phyloP scores from a whole-genome alignment of 2,113 vertebrate species.

The Ciconia maguari region DNA sequence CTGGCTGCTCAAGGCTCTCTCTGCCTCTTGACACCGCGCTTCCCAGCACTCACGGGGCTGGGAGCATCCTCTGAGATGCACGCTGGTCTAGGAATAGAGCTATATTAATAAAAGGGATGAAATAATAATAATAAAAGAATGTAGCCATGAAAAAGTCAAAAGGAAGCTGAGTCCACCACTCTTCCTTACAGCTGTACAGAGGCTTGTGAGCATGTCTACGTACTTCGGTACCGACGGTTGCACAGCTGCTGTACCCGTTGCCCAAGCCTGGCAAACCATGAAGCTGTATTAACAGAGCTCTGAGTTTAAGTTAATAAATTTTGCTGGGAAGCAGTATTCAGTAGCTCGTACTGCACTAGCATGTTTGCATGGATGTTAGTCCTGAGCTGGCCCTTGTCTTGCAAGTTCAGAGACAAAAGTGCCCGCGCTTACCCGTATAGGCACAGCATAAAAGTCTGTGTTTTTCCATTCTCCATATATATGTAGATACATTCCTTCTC shows the following conservation, averaged over 20 bases:
- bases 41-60: background rate
- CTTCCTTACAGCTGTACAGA: background rate
- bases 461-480: background rate
- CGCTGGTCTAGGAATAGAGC: background rate
- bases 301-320: background rate
- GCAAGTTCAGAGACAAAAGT: background rate
- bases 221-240: background rate
- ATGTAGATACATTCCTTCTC: background rate
- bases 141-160: background rate
- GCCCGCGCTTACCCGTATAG: background rate
- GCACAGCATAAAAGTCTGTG: background rate
- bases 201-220: background rate
- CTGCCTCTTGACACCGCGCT: rapidly evolving
- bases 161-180: background rate
- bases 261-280: background rate
- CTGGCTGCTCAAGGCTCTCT: background rate
- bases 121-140: background rate
- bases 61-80: background rate
- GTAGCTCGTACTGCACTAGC: background rate
- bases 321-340: background rate
- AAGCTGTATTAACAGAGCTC: background rate
- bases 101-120: background rate
- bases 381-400: background rate
- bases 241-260: background rate
- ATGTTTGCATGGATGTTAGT: background rate